Evolutionary conservation across 2,888 invertebrate genomes (phyloP).

Genomic region (Amblyjoppa fuscipennis): DNA sequence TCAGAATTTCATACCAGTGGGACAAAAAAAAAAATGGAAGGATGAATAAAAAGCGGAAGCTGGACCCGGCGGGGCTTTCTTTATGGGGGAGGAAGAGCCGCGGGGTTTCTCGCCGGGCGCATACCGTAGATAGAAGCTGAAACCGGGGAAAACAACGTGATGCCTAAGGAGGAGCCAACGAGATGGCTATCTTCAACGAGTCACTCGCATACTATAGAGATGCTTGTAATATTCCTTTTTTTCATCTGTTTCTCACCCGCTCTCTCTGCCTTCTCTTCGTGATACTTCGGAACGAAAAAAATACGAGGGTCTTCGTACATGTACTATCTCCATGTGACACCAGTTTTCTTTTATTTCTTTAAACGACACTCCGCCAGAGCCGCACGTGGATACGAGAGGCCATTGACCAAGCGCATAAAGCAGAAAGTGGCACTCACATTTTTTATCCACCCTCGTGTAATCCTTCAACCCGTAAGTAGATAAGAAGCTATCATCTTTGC

Average conservation of each 20-base stretch:
- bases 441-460: slow-evolving; percentile 37
- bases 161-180: slow-evolving; percentile 44
- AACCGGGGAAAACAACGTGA: slow-evolving; percentile 54
- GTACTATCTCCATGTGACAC: slow-evolving; percentile 57
- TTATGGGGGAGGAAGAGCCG: slow-evolving; percentile 44
- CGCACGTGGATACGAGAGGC: slow-evolving; percentile 17
- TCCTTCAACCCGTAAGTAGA: slow-evolving; percentile 44
- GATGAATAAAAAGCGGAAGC: slow-evolving; percentile 63
- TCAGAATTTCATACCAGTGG: slow-evolving; percentile 42
- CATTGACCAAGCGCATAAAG: slow-evolving; percentile 59
- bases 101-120: slow-evolving; percentile 67
- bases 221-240: slow-evolving; percentile 58
- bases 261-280: slow-evolving; percentile 9
- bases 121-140: slow-evolving; percentile 53
- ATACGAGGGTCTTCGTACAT: slow-evolving; percentile 49
- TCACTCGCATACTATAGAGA: slow-evolving; percentile 47
- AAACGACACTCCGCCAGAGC: slow-evolving; percentile 46
- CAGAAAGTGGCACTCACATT: slow-evolving; percentile 49
- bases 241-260: slow-evolving; percentile 15
- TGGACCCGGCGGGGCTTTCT: slow-evolving; percentile 41
- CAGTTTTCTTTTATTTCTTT: slow-evolving; percentile 49
- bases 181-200: slow-evolving; percentile 61
- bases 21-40: slow-evolving; percentile 56
- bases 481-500: slow-evolving; percentile 57
- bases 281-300: slow-evolving; percentile 37